These are phyloP conservation scores for Celastrina argiolus DNA, from an alignment of 2,888 invertebrate genomes.

Conservation along the genomic window DNA sequence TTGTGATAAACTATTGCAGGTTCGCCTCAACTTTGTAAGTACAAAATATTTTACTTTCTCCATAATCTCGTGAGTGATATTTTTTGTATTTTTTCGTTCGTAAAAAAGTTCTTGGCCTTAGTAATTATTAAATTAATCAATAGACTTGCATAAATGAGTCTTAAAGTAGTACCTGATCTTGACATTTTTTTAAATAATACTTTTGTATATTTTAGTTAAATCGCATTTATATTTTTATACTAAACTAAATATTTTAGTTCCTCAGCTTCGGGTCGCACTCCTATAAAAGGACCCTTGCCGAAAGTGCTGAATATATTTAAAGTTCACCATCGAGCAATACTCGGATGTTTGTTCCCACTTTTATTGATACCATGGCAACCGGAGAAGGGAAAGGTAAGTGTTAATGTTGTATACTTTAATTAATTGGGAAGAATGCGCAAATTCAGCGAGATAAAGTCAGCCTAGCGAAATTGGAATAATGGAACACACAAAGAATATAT, in stretches of 20 bases:
- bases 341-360: slow-evolving; percentile 45
- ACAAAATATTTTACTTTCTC: slow-evolving; percentile 13
- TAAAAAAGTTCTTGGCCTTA: no score
- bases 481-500: no score
- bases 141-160: no score
- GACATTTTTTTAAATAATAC: no score
- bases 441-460: no score
- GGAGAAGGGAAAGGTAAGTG: slow-evolving; percentile 39
- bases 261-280: slow-evolving; percentile 30
- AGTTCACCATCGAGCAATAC: slow-evolving; percentile 44
- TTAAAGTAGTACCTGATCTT: no score
- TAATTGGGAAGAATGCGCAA: not conserved
- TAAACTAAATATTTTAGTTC: not conserved
- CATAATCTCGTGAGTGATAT: not conserved
- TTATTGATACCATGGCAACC: slow-evolving; percentile 37
- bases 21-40: slow-evolving; percentile 33
- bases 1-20: slow-evolving; percentile 25
- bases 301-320: slow-evolving; percentile 38
- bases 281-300: slow-evolving; percentile 34
- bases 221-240: not conserved
- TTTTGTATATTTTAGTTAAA: no score
- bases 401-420: slow-evolving; percentile 14
- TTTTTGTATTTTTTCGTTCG: not conserved
- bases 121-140: no score
- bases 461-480: no score